Conservation (phyloP, 92 coral and sea anemone genomes). For the Nematostella vectensis region DNA sequence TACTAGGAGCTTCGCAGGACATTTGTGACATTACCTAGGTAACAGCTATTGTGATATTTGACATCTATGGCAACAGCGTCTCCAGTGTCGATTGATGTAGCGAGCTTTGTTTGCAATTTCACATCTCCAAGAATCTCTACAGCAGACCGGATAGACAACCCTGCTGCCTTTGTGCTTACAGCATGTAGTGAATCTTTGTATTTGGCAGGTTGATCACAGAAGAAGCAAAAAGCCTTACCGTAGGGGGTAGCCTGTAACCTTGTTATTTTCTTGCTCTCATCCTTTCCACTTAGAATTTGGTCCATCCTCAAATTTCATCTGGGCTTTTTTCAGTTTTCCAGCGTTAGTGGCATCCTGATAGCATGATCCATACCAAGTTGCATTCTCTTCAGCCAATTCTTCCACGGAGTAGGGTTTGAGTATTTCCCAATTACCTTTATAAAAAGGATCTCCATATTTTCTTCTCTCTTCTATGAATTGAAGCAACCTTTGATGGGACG, state of each 20-base stretch:
- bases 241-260: constrained; percentile 28
- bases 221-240: constrained; percentile 24
- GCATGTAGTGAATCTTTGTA: constrained; percentile 25
- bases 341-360: constrained; percentile 24
- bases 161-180: constrained; percentile 37
- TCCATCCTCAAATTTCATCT: constrained; percentile 10
- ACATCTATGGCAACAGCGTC: constrained; percentile 28
- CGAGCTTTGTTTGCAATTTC: constrained; percentile 24
- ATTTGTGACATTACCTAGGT: background rate
- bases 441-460: constrained; percentile 17
- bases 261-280: constrained; percentile 15
- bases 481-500: constrained; percentile 18
- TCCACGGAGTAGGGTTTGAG: constrained; percentile 7
- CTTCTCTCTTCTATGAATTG: constrained; percentile 26
- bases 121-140: constrained; percentile 19
- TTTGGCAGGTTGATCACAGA: constrained; percentile 19
- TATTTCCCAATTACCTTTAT: constrained; percentile 10
- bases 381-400: constrained; percentile 3
- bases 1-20: constrained; percentile 3
- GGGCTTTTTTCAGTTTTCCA: constrained; percentile 36
- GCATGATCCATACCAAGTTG: constrained; percentile 34
- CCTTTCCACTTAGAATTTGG: constrained; percentile 8
- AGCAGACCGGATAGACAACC: constrained; percentile 27
- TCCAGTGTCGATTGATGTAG: constrained; percentile 11
- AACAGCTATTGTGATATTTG: constrained; percentile 34